These are phyloP conservation scores for Leptopilina syphax DNA, from an alignment of 2,888 invertebrate genomes.

Conservation along the genomic window DNA sequence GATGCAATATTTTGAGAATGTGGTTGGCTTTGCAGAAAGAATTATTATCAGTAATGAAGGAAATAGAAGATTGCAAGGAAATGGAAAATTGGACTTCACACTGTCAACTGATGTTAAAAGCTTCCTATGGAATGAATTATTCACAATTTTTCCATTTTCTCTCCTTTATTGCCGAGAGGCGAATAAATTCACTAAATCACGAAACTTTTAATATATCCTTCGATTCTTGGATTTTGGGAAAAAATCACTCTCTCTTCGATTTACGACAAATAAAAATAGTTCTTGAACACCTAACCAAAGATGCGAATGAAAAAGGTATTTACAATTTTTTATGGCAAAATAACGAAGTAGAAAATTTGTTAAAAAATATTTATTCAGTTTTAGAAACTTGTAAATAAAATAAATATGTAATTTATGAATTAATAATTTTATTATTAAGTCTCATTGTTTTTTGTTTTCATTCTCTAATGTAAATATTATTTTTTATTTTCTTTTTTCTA, in stretches of 20 bases:
- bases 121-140: conserved; percentile 88
- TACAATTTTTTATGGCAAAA: conserved; percentile 60
- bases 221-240: conserved; percentile 75
- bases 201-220: conserved; percentile 69
- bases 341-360: conserved; percentile 55
- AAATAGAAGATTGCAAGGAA: conserved; percentile 87
- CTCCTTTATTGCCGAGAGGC: conserved; percentile 81
- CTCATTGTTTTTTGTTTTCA: too few relatives aligned
- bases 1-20: conserved; percentile 87
- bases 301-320: conserved; percentile 65
- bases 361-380: conserved; percentile 55
- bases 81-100: conserved; percentile 86
- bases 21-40: conserved; percentile 84
- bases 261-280: conserved; percentile 75
- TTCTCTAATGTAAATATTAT: too few relatives aligned
- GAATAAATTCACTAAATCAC: conserved; percentile 78
- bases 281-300: conserved; percentile 75
- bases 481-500: too few relatives aligned
- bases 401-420: not conserved
- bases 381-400: conserved; percentile 40
- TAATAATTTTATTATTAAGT: too few relatives aligned
- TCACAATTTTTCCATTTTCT: conserved; percentile 83
- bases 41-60: conserved; percentile 84
- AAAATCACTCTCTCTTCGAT: conserved; percentile 78
- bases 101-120: conserved; percentile 89